phyloP scores from a whole-genome alignment of 1,140 invertebrate genomes.

The Papilio glaucus region DNA sequence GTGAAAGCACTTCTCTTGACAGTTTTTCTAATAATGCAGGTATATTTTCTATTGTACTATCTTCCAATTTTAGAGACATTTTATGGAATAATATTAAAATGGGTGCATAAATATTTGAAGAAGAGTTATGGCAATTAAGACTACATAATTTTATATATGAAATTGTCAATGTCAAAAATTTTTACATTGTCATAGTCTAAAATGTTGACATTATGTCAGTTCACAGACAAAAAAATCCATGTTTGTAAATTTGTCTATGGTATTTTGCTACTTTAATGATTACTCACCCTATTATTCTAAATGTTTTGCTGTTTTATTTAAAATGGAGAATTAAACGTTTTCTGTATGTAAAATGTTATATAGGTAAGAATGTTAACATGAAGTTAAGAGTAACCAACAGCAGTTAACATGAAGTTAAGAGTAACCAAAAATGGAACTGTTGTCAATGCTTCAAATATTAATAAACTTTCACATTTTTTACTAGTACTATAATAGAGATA shows the following conservation, averaged over 20 bases:
- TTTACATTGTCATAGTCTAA: background rate
- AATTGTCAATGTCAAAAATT: slow-evolving; percentile 33
- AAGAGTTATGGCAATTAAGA: slow-evolving; percentile 11
- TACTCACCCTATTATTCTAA: background rate
- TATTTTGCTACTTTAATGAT: background rate
- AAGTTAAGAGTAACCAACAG: no score
- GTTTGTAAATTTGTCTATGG: background rate
- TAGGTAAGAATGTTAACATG: no score
- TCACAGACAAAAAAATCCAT: background rate
- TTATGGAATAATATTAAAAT: slow-evolving; percentile 20
- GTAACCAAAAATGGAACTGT: no score
- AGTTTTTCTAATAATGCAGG: slow-evolving; percentile 55
- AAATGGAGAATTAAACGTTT: background rate
- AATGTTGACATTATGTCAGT: background rate
- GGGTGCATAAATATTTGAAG: slow-evolving; percentile 1
- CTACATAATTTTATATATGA: slow-evolving; percentile 29
- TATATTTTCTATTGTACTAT: slow-evolving; percentile 60
- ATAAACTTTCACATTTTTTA: no score
- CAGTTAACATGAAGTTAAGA: no score
- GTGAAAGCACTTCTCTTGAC: slow-evolving; percentile 46
- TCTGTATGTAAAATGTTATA: no score
- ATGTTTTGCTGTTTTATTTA: background rate
- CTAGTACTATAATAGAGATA: no score
- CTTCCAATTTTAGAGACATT: slow-evolving; percentile 64
- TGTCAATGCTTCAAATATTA: no score